These are phyloP conservation scores for Flabesymbios commensalis DNA, from an alignment of 2,888 invertebrate species.

Conservation along the genomic window DNA sequence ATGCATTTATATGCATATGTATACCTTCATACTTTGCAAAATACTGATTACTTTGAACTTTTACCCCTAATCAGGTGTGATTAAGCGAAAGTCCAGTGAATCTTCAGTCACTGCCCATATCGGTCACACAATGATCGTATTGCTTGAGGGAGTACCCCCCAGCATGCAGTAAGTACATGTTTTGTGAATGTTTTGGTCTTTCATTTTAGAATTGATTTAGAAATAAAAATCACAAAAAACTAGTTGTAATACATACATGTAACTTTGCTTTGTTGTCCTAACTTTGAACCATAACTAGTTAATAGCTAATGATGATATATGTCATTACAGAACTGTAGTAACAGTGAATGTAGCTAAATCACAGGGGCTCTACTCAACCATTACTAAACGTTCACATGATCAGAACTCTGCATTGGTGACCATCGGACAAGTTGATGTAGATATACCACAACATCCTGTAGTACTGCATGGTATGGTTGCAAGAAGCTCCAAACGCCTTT, in stretches of 20 bases:
- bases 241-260: no score
- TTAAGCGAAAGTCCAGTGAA: conserved; percentile 57
- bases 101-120: conserved; percentile 77
- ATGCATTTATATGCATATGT: no score
- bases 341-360: conserved; percentile 90
- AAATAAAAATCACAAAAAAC: no score
- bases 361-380: conserved; percentile 74
- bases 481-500: conserved; percentile 87
- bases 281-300: no score
- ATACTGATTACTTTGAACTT: no score
- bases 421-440: conserved; percentile 87
- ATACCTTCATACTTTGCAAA: no score
- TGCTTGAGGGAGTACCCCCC: conserved; percentile 87
- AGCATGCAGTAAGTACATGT: conserved; percentile 76
- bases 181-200: no score
- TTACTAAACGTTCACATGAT: conserved; percentile 31
- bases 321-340: conserved; percentile 87
- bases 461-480: conserved; percentile 95
- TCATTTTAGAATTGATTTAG: no score
- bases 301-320: no score
- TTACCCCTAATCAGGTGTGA: conserved; percentile 47
- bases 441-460: conserved; percentile 98
- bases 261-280: no score
- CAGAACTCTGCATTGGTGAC: conserved; percentile 81
- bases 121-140: conserved; percentile 87